Evolutionary conservation across 37 sponge, comb jelly and placozoan species (phyloP), one percentile per base, ranked within the genome.

Genomic region (Bolinopsis microptera): DNA sequence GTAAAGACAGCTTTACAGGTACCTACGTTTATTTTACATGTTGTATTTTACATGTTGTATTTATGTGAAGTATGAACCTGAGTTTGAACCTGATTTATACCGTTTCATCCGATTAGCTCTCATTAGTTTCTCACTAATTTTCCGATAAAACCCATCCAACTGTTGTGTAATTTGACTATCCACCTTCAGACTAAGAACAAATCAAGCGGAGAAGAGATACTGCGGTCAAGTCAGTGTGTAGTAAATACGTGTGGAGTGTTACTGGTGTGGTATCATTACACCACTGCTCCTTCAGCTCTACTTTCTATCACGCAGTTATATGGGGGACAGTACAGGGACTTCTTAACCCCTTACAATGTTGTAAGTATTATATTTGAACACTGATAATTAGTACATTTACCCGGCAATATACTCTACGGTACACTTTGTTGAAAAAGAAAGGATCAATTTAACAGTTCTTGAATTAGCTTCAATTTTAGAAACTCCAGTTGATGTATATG

Each of bases 161-260:
- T 48, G 13, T 13, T 48, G 61, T 48, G 61, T 48, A 70, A 70
- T n/a, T n/a, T n/a, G n/a, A n/a, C n/a, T n/a, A n/a, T n/a, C n/a
- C 25, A 2, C 5, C 30, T 70, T 3, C 80, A 77, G 80, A 77
- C 33, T 5, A 31, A 77, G 3, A 86, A 38, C 13, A 86, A 86
- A 31, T 33, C 36, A 16, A 31, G 30, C 1, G 90, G 90, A 41
- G 90, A 86, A 25, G 90, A 86, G 13, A 38, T 86, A 18, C 48
- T 86, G 3, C 41, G 90, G 13, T 21, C 30, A 0, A 41, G 38
- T 9, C 90, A 41, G 61, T 86, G 90, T 39, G 90, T 86, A 2
- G 90, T 86, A 18, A 86, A 86, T 30, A 86, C 90, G n/a, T 86
- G 90, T 86, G 90, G 90, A 38, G 90, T 86, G n/a, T 40, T 86